Evolutionary conservation across 2,797 vertebrate genomes (phyloP), one percentile per base, ranked within the genome.

Genomic region (Diplodus puntazzo): DNA sequence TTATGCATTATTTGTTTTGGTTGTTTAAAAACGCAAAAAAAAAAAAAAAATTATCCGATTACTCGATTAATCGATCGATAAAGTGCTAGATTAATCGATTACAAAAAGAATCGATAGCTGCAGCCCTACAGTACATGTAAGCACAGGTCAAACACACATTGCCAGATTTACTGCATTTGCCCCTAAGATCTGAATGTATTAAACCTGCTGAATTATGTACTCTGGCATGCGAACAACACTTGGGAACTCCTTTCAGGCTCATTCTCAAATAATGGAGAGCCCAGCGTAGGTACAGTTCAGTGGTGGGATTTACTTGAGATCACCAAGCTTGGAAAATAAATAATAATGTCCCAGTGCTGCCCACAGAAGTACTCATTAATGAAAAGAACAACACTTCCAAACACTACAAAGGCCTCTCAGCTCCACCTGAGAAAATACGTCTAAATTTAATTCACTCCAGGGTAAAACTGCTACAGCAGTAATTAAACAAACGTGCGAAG

Each of bases 291-390:
- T 18, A n/a, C 30, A 25, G 30, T 61, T 61, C 21, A 58, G 18
- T 60, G 39, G 34, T 75, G 45, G 21, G 46, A 66, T 54, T 80
- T 52, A 8, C 66, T 61, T 54, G 23, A 69, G 43, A 73, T 74
- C 16, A 54, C 1, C 21, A 64, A 50, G n/a, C 54, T 30, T 42
- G 27, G 13, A 63, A 48, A 75, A 70, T 57, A 75, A 34, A 60
- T 43, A 45, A 45, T 39, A 59, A 17, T 21, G 18, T 52, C 39
- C 54, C 67, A 58, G 17, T 30, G 49, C 27, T 34, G 12, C 42
- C 34, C 34, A 49, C 48, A 54, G 39, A 58, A 21, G n/a, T 27
- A 46, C 17, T 68, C 53, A 69, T 30, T 73, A 73, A 57, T 43
- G 43, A 58, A 58, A 27, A 54, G 39, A 69, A 59, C 39, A 64